Evolutionary conservation across 1,140 invertebrate genomes (phyloP).

Genomic region (Acromyrmex heyeri): DNA sequence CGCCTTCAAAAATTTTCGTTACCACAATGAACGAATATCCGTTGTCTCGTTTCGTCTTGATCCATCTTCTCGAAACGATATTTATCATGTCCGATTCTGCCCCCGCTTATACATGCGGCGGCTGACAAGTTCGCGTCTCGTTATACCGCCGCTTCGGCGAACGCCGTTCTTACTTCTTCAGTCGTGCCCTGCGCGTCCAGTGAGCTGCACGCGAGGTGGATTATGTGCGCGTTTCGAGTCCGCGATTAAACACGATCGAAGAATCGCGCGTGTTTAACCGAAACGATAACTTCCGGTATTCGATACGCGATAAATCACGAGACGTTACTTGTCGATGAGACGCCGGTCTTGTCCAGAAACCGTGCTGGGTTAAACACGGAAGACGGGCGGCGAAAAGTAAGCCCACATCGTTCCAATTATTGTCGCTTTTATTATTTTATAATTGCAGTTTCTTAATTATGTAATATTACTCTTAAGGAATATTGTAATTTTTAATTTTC

Average conservation of each 20-base stretch:
- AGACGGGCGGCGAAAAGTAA: constrained; percentile 22
- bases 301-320: background rate
- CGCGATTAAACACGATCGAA: background rate
- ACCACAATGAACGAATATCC: background rate
- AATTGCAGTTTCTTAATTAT: background rate
- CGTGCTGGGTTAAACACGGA: background rate
- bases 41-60: background rate
- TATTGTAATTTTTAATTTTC: background rate
- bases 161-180: constrained; percentile 34
- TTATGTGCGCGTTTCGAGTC: background rate
- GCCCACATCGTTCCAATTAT: background rate
- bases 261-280: constrained; percentile 4
- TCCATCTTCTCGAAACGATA: background rate
- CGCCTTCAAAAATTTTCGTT: background rate
- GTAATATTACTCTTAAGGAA: background rate
- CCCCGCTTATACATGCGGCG: constrained; percentile 3
- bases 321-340: background rate
- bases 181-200: constrained; percentile 54
- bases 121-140: constrained; percentile 50
- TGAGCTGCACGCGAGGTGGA: constrained; percentile 35
- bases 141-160: constrained; percentile 29
- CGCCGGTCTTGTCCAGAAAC: background rate
- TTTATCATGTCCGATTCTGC: background rate
- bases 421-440: background rate
- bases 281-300: background rate